Base-by-base conservation (phyloP, 2,797 vertebrate genomes). In the Merluccius polli region DNA sequence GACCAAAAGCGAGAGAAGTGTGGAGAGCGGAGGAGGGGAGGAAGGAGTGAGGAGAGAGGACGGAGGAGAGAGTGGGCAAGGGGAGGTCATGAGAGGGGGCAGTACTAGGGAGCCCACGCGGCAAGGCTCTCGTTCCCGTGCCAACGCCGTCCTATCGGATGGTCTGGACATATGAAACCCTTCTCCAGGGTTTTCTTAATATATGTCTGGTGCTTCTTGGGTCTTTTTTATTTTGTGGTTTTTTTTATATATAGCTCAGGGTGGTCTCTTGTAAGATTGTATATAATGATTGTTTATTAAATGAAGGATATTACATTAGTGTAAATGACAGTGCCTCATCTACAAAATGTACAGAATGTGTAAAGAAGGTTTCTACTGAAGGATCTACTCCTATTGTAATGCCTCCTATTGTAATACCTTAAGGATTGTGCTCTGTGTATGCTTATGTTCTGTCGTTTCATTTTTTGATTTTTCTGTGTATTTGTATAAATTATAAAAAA, bases 231-330 rank as follows among this genome's bases (percentile, higher is more conserved):
- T 59, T 0, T n/a, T n/a, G n/a, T n/a, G n/a, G n/a, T n/a, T n/a
- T n/a, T n/a, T 6, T 38, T 38, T 12, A 38, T 27, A 9, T 11
- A 65, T 27, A 65, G 24, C 59, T 65, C 59, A 65, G 59, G 24
- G 59, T 59, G n/a, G 59, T 65, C 59, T 65, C 59, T 65, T 65
- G 59, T 59, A 59, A 59, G 52, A 59, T 44, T 44, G 21, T 63
- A 63, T 27, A 11, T 63, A 63, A 21, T 63, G 52, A 4, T n/a
- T 52, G 48, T 52, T 24, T 21, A 27, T 24, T 11, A 24, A 9
- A 27, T 63, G 1, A 4, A 18, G 8, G 8, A 24, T 63, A 63
- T 63, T 27, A 24, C 52, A 24, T 63, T 1, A 3, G 41, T 48
- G 15, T 48, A 3, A 48, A 6, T 1, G 3, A 41, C 38, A 48